These are phyloP conservation scores for Macroteleia sp. DNA, from an alignment of 2,888 invertebrate genomes.

Conservation along the genomic window DNA sequence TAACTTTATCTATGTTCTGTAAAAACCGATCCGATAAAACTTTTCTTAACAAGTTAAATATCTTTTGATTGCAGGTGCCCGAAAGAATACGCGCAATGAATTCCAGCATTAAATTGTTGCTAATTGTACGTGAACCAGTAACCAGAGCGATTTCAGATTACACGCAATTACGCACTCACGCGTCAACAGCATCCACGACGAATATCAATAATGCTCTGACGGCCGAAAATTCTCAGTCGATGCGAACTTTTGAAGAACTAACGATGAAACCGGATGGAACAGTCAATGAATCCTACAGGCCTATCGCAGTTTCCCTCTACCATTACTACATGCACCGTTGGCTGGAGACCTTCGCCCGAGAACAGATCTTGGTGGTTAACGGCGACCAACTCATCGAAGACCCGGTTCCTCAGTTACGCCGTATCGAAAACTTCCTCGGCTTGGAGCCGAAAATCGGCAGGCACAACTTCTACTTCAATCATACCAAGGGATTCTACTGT, in stretches of 20 bases:
- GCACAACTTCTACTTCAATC: constrained; percentile 98
- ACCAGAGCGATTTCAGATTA: constrained; percentile 98
- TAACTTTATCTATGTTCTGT: too few relatives aligned
- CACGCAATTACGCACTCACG: constrained; percentile 94
- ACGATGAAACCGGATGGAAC: constrained; percentile 92
- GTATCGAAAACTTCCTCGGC: constrained; percentile 94
- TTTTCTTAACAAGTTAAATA: too few relatives aligned
- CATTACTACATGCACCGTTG: constrained; percentile 95
- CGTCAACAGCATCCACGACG: constrained; percentile 88
- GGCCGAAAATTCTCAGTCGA: constrained; percentile 36
- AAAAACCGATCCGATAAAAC: too few relatives aligned
- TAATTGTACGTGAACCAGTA: constrained; percentile 98
- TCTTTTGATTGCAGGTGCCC: constrained; percentile 88
- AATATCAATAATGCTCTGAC: constrained; percentile 78
- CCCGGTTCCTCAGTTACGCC: constrained; percentile 93
- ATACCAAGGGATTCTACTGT: constrained; percentile 98
- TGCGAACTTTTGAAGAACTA: constrained; percentile 90
- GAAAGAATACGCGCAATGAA: constrained; percentile 97
- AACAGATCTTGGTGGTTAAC: constrained; percentile 97
- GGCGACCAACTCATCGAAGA: constrained; percentile 96
- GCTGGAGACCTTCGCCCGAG: constrained; percentile 95
- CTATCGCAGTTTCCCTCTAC: constrained; percentile 95
- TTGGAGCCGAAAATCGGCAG: constrained; percentile 89
- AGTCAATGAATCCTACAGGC: constrained; percentile 92
- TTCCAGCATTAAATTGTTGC: constrained; percentile 93